Percentiles rank a stretch among this genome's conserved stretches.
Conservation (phyloP, 2,113 vertebrate species). For the Sphyrna mokarran region DNA sequence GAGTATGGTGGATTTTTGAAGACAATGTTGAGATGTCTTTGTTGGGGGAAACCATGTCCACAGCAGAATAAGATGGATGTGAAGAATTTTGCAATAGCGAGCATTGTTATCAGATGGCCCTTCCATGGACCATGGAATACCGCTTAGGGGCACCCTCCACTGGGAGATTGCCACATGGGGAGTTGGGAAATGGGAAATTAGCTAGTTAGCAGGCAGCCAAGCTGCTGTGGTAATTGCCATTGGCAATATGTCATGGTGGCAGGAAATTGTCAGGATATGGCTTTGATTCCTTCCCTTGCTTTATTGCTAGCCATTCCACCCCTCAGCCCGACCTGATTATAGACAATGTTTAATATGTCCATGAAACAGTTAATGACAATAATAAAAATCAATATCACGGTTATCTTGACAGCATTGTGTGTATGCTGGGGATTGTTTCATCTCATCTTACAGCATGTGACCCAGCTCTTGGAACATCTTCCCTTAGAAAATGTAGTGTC, state of each 20-base stretch:
- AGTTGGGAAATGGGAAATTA: no score
- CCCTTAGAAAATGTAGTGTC: background rate
- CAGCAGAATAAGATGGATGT: background rate
- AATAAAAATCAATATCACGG: background rate
- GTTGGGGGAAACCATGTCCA: background rate
- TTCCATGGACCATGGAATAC: no score
- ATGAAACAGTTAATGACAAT: background rate
- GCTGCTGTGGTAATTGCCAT: no score
- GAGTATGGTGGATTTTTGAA: background rate
- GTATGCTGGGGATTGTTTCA: background rate
- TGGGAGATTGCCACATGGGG: no score
- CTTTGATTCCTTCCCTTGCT: no score
- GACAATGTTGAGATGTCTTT: background rate
- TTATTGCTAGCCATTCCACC: no score
- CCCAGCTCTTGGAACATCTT: background rate
- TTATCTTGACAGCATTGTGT: background rate
- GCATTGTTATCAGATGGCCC: no score
- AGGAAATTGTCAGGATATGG: no score
- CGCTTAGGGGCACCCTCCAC: no score
- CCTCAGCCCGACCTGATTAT: background rate
- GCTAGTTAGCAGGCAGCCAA: no score
- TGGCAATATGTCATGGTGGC: no score
- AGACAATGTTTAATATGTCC: background rate
- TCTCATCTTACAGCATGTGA: background rate
- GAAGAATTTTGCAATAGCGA: background rate